A percentile compares a stretch with the other conserved stretches of the same genome.
phyloP scores from a whole-genome alignment of 2,113 vertebrate species.

The Lampris incognitus region DNA sequence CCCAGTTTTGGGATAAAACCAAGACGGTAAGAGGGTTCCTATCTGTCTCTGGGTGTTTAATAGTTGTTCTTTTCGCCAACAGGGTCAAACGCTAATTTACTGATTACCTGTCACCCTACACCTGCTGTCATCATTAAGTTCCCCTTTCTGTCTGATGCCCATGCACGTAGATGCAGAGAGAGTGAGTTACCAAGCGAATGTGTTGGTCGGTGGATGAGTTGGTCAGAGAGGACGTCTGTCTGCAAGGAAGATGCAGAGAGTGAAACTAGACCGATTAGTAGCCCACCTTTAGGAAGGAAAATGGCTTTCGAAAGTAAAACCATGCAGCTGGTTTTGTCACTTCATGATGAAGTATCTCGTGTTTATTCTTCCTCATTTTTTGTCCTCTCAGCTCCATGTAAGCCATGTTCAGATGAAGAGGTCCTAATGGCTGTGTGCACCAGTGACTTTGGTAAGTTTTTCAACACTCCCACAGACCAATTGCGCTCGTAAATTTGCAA shows the following conservation, averaged over 20 bases:
- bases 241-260: background rate
- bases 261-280: background rate
- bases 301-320: background rate
- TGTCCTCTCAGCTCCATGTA: constrained; percentile 82
- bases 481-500: background rate
- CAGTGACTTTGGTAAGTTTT: constrained; percentile 91
- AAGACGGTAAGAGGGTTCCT: constrained; percentile 25
- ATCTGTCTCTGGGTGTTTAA: constrained; percentile 48
- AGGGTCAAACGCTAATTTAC: constrained; percentile 59
- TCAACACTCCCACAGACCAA: background rate
- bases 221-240: too few relatives aligned
- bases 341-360: background rate
- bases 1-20: constrained; percentile 27
- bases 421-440: constrained; percentile 93
- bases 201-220: too few relatives aligned
- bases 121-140: constrained; percentile 64
- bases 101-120: constrained; percentile 51
- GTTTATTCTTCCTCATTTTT: constrained; percentile 1
- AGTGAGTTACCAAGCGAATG: too few relatives aligned
- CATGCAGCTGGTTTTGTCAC: background rate
- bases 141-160: background rate
- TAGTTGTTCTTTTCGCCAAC: constrained; percentile 65
- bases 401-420: constrained; percentile 91
- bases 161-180: too few relatives aligned
- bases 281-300: background rate